Base-by-base conservation (phyloP, 2,888 invertebrate genomes). In the Prosapia bicincta region DNA sequence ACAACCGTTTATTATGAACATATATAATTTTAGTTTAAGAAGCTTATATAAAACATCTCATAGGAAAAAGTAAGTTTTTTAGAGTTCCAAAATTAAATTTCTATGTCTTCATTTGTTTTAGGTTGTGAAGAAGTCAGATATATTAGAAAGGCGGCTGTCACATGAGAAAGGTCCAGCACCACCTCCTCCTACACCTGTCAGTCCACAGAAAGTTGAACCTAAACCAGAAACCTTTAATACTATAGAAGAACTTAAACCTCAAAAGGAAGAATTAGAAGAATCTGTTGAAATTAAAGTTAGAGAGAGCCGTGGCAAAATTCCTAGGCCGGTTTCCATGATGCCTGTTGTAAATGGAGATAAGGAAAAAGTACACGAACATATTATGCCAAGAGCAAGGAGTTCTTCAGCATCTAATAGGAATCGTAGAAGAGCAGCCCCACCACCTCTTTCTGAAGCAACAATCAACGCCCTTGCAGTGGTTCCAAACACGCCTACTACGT, bases 141-240 rank as follows among this genome's bases (percentile, higher is more conserved):
- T 85, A 70, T 84, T 83, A 70, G 88, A 88, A 81, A 86, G 88
- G 77, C 86, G 88, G 83, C 84, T 86, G 75, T 88, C 89, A 20
- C 85, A 87, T 66, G 93, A 94, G 82, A 94, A 95, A 84, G 94
- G 94, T 77, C 93, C 93, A 77, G 94, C 93, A 67, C 94, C 93
- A 13, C 90, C 90, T 75, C 93, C 94, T 26, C 90, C 90, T 26
- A 81, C 83, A 24, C 81, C 83, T 67, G 78, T 79, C 28, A 26
- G 25, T 15, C 76, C 82, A 15, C 38, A 13, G 15, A 38, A 38
- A 38, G 6, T 38, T 38, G 38, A 38, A 38, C 38, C 38, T 38
- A 38, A 3, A 38, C 2, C 15, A 38, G 38, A 38, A 38, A 38
- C 13, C 38, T 13, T 13, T 10, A 38, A 38, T 15, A 30, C 9